A percentile compares a stretch with the other conserved stretches of the same genome.
Conservation (phyloP, 2,113 vertebrate species). For the Mormoops blainvillei region DNA sequence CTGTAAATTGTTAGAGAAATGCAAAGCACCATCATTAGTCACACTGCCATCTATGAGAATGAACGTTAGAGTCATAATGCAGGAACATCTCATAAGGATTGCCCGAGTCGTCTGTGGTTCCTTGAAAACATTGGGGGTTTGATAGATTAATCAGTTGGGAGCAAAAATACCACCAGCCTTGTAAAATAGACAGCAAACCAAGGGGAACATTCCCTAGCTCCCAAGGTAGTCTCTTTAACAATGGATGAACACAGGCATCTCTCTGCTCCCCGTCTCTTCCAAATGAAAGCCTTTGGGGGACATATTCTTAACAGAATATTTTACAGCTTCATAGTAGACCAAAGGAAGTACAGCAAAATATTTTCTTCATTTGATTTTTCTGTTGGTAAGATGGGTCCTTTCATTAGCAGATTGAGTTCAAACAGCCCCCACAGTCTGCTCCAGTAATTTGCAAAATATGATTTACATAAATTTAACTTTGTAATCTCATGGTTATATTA, state of each 20-base stretch:
- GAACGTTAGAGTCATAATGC: constrained; percentile 60
- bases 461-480: constrained; percentile 82
- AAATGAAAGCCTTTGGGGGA: constrained; percentile 52
- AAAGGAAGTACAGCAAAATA: constrained; percentile 53
- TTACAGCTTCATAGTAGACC: constrained; percentile 63
- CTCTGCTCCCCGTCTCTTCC: constrained; percentile 6
- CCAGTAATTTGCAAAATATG: constrained; percentile 75
- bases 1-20: constrained; percentile 65
- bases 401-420: constrained; percentile 78
- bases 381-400: constrained; percentile 63
- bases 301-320: constrained; percentile 52
- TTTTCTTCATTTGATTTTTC: constrained; percentile 74
- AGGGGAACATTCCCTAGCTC: constrained; percentile 7
- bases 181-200: constrained; percentile 28
- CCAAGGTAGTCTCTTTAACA: constrained; percentile 25
- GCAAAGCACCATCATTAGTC: constrained; percentile 51
- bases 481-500: constrained; percentile 74
- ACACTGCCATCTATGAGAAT: constrained; percentile 64
- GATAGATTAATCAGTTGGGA: constrained; percentile 55
- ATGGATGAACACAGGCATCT: constrained; percentile 27
- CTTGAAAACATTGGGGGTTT: constrained; percentile 24
- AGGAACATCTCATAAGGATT: constrained; percentile 23
- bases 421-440: constrained; percentile 73
- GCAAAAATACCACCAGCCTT: constrained; percentile 33
- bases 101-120: constrained; percentile 5